These are phyloP conservation scores for Chironomus riparius DNA, from an alignment of 2,888 invertebrate species.

Conservation along the genomic window DNA sequence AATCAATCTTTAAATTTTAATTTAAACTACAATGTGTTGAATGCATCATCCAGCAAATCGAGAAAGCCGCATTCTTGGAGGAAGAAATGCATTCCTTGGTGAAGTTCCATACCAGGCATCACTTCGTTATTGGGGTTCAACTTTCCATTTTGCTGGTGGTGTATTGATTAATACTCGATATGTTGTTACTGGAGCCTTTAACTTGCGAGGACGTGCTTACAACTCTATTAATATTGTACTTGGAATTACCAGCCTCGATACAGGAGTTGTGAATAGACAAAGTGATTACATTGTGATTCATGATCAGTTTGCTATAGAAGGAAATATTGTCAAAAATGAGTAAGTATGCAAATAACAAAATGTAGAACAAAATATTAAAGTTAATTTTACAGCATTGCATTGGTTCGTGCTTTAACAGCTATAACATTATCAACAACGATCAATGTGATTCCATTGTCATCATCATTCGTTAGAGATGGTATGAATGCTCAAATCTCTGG, in stretches of 20 bases:
- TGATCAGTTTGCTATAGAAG: background rate
- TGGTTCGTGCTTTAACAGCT: background rate
- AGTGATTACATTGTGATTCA: background rate
- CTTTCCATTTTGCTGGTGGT: background rate
- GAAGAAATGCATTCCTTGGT: background rate
- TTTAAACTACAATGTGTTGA: too few relatives aligned
- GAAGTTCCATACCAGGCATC: background rate
- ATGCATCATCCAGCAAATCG: background rate
- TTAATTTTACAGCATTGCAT: background rate
- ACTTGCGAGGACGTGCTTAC: background rate
- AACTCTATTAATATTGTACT: background rate
- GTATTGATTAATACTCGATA: background rate
- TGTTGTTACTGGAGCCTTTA: background rate
- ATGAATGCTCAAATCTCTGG: background rate
- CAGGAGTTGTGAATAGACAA: background rate
- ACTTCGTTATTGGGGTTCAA: background rate
- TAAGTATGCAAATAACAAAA: too few relatives aligned
- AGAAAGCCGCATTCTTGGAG: background rate
- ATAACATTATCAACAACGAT: background rate
- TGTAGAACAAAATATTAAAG: too few relatives aligned
- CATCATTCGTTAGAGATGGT: background rate
- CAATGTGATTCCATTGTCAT: background rate
- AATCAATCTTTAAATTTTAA: too few relatives aligned
- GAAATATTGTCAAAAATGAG: background rate
- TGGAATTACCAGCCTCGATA: background rate